Percentiles rank a stretch among this genome's conserved stretches.
These are phyloP conservation scores for Polylopha cassiicola DNA, from an alignment of 2,888 invertebrate genomes.

Conservation along the genomic window DNA sequence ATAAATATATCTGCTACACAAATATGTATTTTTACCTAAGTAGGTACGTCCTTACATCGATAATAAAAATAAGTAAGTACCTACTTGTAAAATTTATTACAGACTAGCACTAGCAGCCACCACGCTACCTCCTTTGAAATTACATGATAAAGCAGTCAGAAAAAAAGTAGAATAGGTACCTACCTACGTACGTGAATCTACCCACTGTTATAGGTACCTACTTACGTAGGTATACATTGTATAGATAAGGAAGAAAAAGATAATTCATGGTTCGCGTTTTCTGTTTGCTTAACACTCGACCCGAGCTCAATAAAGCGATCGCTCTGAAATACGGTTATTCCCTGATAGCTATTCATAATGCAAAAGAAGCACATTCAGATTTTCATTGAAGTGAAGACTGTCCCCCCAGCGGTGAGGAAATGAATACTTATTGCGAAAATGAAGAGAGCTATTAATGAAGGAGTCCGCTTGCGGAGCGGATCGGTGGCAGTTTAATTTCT, in stretches of 20 bases:
- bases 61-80: too few relatives aligned
- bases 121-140: too few relatives aligned
- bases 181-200: too few relatives aligned
- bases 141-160: constrained; percentile 19
- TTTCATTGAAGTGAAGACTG: constrained; percentile 50
- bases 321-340: constrained; percentile 47
- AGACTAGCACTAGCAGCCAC: too few relatives aligned
- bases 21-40: too few relatives aligned
- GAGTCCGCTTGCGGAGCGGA: constrained; percentile 52
- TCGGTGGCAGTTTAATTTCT: constrained; percentile 62
- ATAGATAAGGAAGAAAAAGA: constrained; percentile 20
- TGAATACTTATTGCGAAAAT: constrained; percentile 75
- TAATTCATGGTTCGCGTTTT: constrained; percentile 23
- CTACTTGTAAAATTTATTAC: too few relatives aligned
- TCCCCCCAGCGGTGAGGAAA: constrained; percentile 44
- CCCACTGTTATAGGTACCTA: too few relatives aligned
- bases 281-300: constrained; percentile 53
- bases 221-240: too few relatives aligned
- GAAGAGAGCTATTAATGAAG: constrained; percentile 67
- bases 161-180: constrained; percentile 16
- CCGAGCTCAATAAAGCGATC: constrained; percentile 53
- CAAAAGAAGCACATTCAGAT: constrained; percentile 71
- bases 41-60: too few relatives aligned
- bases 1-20: too few relatives aligned
- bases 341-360: constrained; percentile 65